Percentiles rank a stretch among this genome's conserved stretches.
phyloP scores from a whole-genome alignment of 2,113 vertebrate genomes.

The Carassius carassius region DNA sequence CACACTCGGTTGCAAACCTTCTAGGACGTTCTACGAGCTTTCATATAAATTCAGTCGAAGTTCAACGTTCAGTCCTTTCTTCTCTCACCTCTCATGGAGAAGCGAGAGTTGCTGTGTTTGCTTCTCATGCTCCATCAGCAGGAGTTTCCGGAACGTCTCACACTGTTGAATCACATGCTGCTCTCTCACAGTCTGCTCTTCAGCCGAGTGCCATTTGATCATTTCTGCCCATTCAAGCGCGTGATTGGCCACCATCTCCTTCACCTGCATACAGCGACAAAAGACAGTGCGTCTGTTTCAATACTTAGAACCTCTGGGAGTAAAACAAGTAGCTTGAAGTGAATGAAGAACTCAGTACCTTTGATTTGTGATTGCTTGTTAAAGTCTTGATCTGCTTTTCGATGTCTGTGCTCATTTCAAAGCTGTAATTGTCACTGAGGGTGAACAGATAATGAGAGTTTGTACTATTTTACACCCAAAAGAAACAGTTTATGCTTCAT shows the following conservation, averaged over 20 bases:
- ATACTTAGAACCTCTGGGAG: not conserved
- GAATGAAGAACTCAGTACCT: conserved; percentile 75
- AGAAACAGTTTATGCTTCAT: not conserved
- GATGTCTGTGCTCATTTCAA: conserved; percentile 93
- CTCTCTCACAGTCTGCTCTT: conserved; percentile 89
- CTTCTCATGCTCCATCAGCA: conserved; percentile 86
- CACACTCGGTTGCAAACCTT: not conserved
- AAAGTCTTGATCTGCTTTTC: conserved; percentile 93
- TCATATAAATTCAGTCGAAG: not conserved
- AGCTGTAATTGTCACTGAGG: conserved; percentile 90
- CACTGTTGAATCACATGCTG: conserved; percentile 90
- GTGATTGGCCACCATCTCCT: conserved; percentile 91
- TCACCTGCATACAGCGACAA: conserved; percentile 75
- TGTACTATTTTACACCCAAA: not conserved
- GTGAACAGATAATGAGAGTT: conserved; percentile 31
- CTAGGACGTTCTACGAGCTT: not conserved
- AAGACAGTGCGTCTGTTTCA: not conserved
- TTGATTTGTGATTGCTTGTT: conserved; percentile 90
- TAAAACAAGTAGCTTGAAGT: not conserved
- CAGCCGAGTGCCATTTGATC: conserved; percentile 83
- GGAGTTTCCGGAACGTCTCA: conserved; percentile 87
- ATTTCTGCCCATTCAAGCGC: conserved; percentile 94
- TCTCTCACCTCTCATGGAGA: conserved; percentile 89
- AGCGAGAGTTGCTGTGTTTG: conserved; percentile 89
- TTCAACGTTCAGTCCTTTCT: not conserved